These are phyloP conservation scores for Catotricha subobsoleta DNA, from an alignment of 2,888 invertebrate genomes.

Conservation along the genomic window DNA sequence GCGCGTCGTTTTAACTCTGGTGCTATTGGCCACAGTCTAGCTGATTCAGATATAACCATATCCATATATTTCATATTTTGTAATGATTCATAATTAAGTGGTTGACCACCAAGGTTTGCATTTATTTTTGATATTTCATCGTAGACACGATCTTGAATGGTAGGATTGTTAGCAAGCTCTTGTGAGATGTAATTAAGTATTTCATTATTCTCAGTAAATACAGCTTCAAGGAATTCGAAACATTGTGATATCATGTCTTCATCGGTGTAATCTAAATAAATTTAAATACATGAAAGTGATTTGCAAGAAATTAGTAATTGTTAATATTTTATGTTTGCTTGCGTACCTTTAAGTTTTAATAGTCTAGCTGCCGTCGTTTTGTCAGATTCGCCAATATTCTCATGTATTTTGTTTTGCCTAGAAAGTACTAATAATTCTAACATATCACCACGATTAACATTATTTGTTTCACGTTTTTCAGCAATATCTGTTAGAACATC, in stretches of 20 bases:
- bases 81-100: slow-evolving; percentile 34
- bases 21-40: slow-evolving; percentile 33
- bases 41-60: slow-evolving; percentile 37
- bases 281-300: no score
- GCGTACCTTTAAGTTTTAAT: no score
- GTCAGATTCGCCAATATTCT: not conserved
- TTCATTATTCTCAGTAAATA: slow-evolving; percentile 17
- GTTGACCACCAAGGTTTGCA: slow-evolving; percentile 21
- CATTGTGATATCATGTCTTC: slow-evolving; percentile 14
- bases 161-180: slow-evolving; percentile 34
- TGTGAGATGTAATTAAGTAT: slow-evolving; percentile 29
- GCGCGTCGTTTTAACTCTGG: slow-evolving; percentile 31
- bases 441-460: not conserved
- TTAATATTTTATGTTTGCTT: no score
- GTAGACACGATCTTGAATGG: slow-evolving; percentile 32
- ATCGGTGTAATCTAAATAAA: slow-evolving; percentile 6
- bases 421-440: not conserved
- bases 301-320: no score
- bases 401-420: not conserved
- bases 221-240: slow-evolving; percentile 30
- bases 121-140: slow-evolving; percentile 33
- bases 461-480: not conserved
- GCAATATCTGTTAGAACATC: not conserved
- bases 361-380: not conserved
- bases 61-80: slow-evolving; percentile 40